Conservation (phyloP, 2,888 invertebrate species). For the Nephrotoma appendiculata region DNA sequence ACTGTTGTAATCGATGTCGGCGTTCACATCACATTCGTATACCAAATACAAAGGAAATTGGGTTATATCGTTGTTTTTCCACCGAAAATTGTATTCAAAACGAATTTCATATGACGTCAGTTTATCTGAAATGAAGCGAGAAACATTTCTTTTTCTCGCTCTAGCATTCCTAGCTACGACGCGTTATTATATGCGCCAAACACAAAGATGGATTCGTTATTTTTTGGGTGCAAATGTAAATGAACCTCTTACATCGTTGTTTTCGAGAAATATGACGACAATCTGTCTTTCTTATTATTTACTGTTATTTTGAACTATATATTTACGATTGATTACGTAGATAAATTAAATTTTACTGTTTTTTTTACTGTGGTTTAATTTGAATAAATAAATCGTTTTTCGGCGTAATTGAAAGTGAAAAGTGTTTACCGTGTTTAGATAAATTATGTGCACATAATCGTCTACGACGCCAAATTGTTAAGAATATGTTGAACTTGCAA, state of each 20-base stretch:
- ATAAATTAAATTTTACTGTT: neutral
- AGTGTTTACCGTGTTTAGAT: neutral
- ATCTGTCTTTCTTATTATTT: neutral
- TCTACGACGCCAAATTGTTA: neutral
- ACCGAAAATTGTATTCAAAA: neutral
- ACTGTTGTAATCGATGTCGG: neutral
- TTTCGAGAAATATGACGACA: neutral
- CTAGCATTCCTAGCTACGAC: too few species aligned
- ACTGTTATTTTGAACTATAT: neutral
- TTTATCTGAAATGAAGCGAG: neutral
- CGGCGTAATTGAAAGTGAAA: neutral
- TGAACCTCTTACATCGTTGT: neutral
- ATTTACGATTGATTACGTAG: neutral
- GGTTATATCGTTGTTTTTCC: neutral
- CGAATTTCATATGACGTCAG: neutral
- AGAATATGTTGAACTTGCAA: neutral
- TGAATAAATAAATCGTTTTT: neutral
- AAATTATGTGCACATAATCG: neutral
- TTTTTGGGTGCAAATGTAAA: neutral
- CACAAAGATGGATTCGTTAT: neutral
- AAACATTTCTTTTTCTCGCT: neutral
- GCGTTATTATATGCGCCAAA: neutral
- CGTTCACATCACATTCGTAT: neutral
- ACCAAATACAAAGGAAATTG: neutral
- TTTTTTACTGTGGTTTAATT: neutral